Percentiles rank a stretch among this genome's conserved stretches.
These are phyloP conservation scores for Galerucella calmariensis DNA, from an alignment of 2,888 invertebrate species.

Conservation along the genomic window DNA sequence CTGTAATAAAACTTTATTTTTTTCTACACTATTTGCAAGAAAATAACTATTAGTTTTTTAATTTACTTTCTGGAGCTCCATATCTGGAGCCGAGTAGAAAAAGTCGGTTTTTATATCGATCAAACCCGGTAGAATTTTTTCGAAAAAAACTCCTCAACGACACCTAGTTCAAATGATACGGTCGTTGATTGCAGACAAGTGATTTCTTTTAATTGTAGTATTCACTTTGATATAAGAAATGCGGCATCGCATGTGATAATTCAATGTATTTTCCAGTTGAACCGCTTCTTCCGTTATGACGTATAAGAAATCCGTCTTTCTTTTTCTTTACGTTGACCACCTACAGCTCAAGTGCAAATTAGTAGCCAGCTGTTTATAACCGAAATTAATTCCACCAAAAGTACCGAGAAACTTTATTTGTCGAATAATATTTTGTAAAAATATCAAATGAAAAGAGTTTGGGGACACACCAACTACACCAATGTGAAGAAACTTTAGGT, in stretches of 20 bases:
- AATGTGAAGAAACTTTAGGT: no score
- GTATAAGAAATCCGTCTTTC: conserved; percentile 22
- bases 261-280: conserved; percentile 29
- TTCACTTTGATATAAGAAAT: not conserved
- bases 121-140: not conserved
- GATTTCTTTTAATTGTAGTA: conserved; percentile 5
- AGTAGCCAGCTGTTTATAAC: not conserved
- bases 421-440: no score
- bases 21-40: no score
- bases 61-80: no score
- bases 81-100: no score
- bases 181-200: conserved; percentile 8
- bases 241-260: conserved; percentile 20
- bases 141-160: not conserved
- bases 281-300: conserved; percentile 22
- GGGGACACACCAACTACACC: no score
- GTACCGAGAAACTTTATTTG: not conserved
- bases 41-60: no score
- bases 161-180: conserved; percentile 7
- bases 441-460: no score
- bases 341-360: conserved; percentile 26
- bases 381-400: conserved; percentile 19
- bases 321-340: conserved; percentile 19
- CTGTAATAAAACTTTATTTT: no score
- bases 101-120: not conserved